These are phyloP conservation scores for Pyxicephalus adspersus DNA, from an alignment of 2,113 vertebrate genomes.

Conservation along the genomic window DNA sequence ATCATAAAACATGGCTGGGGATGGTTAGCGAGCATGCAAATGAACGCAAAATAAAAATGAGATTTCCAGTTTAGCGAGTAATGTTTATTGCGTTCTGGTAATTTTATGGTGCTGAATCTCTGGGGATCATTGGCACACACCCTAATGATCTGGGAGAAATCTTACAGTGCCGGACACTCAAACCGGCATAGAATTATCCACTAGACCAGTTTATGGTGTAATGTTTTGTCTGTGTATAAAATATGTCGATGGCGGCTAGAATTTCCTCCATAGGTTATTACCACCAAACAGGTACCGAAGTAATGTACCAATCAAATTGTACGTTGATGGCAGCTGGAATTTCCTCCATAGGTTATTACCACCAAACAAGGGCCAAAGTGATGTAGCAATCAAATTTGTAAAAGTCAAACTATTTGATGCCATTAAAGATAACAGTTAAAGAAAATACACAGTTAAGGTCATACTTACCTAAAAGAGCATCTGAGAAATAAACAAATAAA, in stretches of 20 bases:
- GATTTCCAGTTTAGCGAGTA: conserved; percentile 27
- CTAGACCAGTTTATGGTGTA: not conserved
- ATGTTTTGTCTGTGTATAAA: not conserved
- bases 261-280: not conserved
- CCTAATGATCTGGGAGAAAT: not conserved
- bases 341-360: not conserved
- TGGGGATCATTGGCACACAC: not conserved
- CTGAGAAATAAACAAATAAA: too few relatives aligned
- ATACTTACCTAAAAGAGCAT: too few relatives aligned
- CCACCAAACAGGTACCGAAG: not conserved
- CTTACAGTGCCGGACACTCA: not conserved
- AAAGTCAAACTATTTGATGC: too few relatives aligned
- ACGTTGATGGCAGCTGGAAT: not conserved
- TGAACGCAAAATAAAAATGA: conserved; percentile 17
- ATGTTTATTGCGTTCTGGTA: conserved; percentile 2
- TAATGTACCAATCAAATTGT: too few relatives aligned
- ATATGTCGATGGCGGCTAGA: not conserved
- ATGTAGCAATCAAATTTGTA: too few relatives aligned
- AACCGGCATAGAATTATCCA: too few relatives aligned
- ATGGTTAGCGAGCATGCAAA: conserved; percentile 16
- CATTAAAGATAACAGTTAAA: too few relatives aligned
- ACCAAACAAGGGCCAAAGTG: not conserved
- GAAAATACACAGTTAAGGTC: too few relatives aligned
- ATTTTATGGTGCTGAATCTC: conserved; percentile 9
- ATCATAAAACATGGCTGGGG: conserved; percentile 1